Evolutionary conservation across 1,140 invertebrate genomes (phyloP).

Genomic region (Heliconius congener): DNA sequence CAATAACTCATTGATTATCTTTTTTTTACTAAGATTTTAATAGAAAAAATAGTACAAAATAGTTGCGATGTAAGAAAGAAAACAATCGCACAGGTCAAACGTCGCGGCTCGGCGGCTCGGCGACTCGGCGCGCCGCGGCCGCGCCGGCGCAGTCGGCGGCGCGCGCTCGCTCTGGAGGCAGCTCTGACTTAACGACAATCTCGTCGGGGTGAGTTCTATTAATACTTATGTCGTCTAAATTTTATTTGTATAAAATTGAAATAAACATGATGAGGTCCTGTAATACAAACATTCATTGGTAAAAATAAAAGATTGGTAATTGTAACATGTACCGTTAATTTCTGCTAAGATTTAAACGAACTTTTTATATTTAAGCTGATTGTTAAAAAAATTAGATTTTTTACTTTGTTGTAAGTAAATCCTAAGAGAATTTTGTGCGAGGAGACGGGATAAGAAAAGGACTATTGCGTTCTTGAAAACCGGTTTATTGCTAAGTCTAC

Average conservation of each 20-base stretch:
- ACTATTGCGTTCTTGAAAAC: background rate
- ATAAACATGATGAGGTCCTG: too few relatives aligned
- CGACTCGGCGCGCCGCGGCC: background rate
- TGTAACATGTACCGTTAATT: too few relatives aligned
- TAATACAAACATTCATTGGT: too few relatives aligned
- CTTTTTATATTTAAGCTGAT: too few relatives aligned
- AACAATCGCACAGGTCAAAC: background rate
- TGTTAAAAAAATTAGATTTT: too few relatives aligned
- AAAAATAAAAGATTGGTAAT: too few relatives aligned
- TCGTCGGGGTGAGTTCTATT: conserved; percentile 30
- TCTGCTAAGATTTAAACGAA: too few relatives aligned
- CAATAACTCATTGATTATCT: too few relatives aligned
- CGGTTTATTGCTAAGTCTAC: background rate
- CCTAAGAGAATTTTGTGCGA: background rate
- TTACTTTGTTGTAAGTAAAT: background rate
- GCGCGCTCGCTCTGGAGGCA: conserved; percentile 40
- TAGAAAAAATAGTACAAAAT: background rate
- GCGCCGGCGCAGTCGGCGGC: conserved; percentile 42
- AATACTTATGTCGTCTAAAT: too few relatives aligned
- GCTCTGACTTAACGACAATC: conserved; percentile 15
- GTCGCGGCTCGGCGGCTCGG: background rate
- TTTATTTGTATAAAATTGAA: too few relatives aligned
- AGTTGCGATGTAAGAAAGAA: background rate
- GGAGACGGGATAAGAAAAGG: background rate
- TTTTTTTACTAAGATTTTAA: too few relatives aligned